A percentile compares a stretch with the other conserved stretches of the same genome.
Evolutionary conservation across 1,140 invertebrate species (phyloP).

Genomic region (Drosophila cardini): DNA sequence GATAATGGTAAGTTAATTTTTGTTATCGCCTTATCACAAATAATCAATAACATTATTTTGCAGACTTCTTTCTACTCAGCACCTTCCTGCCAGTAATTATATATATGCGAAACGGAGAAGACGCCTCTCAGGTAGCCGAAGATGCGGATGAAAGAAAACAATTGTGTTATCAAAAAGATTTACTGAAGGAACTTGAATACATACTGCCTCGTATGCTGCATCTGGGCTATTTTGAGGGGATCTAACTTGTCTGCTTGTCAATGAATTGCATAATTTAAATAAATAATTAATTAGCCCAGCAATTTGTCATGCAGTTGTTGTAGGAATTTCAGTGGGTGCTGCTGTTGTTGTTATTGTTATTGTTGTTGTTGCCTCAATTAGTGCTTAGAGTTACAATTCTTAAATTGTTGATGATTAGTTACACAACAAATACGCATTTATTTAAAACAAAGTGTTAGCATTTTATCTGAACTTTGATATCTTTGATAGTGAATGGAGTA

Average conservation of each 20-base stretch:
- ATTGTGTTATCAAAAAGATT: background rate
- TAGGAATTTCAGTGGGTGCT: no score
- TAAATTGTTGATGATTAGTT: no score
- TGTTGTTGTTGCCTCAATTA: no score
- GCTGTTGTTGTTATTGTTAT: no score
- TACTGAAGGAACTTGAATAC: background rate
- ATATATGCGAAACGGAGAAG: conserved; percentile 3
- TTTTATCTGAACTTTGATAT: no score
- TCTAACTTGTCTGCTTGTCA: background rate
- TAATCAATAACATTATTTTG: background rate
- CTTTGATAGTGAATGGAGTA: no score
- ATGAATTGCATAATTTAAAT: no score
- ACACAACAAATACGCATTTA: no score
- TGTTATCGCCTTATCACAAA: background rate
- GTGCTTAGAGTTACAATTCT: no score
- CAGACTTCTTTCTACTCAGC: conserved; percentile 4
- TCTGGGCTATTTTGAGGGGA: background rate
- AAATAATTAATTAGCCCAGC: no score
- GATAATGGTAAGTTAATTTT: conserved; percentile 22
- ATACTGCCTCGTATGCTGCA: conserved; percentile 1
- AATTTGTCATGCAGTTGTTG: no score
- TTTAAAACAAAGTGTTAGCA: no score
- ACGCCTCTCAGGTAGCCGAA: background rate
- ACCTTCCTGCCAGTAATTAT: background rate
- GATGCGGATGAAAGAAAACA: background rate